Percentiles rank a stretch among this genome's conserved stretches.
Conservation (phyloP, 2,113 vertebrate species). For the Pseudorasbora parva region DNA sequence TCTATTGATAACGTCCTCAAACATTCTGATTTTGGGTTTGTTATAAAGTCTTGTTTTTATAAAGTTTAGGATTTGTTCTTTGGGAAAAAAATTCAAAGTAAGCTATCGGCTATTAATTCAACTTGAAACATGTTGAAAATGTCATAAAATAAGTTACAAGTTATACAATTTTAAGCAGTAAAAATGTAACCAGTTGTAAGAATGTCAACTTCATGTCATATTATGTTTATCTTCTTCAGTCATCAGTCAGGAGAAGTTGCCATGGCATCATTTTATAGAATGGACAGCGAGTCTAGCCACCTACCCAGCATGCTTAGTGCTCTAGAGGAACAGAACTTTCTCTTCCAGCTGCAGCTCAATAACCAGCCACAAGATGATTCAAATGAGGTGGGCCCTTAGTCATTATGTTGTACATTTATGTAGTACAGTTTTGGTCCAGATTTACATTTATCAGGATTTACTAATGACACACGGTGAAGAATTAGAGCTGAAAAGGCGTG, state of each 20-base stretch:
- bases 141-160: too few species aligned
- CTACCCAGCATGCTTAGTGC: conserved; percentile 83
- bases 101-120: neutral
- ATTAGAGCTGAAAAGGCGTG: too few species aligned
- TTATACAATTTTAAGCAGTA: neutral
- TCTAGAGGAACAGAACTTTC: conserved; percentile 89
- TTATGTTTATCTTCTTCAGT: conserved; percentile 64
- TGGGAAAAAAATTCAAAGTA: too few species aligned
- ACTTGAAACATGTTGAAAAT: too few species aligned
- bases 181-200: neutral
- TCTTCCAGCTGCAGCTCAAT: conserved; percentile 84
- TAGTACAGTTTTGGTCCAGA: neutral
- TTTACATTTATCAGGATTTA: too few species aligned
- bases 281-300: conserved; percentile 72
- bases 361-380: conserved; percentile 80
- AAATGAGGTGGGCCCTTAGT: conserved; percentile 76
- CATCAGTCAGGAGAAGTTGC: conserved; percentile 86
- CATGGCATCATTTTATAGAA: conserved; percentile 83
- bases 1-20: neutral
- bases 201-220: neutral
- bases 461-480: too few species aligned
- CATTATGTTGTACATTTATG: neutral
- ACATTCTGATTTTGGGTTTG: neutral
- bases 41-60: neutral
- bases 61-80: too few species aligned